These are phyloP conservation scores for Hyperoplus immaculatus DNA, from an alignment of 2,797 vertebrate species.

Conservation along the genomic window DNA sequence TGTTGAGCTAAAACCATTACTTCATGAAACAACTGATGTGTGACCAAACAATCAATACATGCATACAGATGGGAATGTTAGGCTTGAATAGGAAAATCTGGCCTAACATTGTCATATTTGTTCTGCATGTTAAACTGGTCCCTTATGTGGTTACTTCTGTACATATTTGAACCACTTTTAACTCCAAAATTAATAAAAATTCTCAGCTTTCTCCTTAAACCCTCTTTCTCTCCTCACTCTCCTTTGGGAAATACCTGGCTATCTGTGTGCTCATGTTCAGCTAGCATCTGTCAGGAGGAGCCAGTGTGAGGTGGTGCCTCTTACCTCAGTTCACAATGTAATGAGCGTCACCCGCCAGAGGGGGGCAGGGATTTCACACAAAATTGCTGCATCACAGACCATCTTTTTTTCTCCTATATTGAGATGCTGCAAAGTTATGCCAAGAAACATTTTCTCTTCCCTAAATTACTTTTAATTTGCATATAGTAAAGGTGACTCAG, in stretches of 20 bases:
- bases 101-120: neutral
- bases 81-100: neutral
- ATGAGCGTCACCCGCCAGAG: slow-evolving; percentile 51
- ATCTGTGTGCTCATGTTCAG: slow-evolving; percentile 47
- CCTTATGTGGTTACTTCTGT: slow-evolving; percentile 2
- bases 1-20: neutral
- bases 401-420: neutral
- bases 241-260: slow-evolving; percentile 69
- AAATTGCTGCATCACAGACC: slow-evolving; percentile 64
- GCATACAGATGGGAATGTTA: neutral
- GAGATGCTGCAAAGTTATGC: slow-evolving; percentile 34
- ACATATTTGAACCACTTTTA: slow-evolving; percentile 38
- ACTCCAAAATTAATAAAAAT: slow-evolving; percentile 19
- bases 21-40: slow-evolving; percentile 8
- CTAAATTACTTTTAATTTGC: neutral
- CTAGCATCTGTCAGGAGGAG: slow-evolving; percentile 58
- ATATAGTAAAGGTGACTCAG: neutral
- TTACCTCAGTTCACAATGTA: slow-evolving; percentile 41
- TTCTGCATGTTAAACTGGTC: neutral
- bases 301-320: slow-evolving; percentile 15
- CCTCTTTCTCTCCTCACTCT: slow-evolving; percentile 25
- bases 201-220: slow-evolving; percentile 19
- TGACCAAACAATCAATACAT: slow-evolving; percentile 2
- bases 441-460: slow-evolving; percentile 2
- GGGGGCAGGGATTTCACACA: slow-evolving; percentile 62